A percentile compares a stretch with the other conserved stretches of the same genome.
These are phyloP conservation scores for Dinomys branickii DNA, from an alignment of 2,113 vertebrate genomes.

Conservation along the genomic window DNA sequence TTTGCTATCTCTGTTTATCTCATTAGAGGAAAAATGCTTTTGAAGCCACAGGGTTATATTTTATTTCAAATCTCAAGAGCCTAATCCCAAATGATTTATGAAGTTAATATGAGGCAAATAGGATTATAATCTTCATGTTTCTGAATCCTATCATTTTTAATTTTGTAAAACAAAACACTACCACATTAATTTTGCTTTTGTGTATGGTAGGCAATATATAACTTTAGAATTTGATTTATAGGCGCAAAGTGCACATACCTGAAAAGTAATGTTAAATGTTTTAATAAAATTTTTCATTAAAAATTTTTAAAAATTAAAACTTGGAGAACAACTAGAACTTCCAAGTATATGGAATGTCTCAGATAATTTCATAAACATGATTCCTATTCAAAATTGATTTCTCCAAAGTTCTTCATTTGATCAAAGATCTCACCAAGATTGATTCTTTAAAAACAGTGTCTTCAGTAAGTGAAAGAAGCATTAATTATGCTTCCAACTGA, in stretches of 20 bases:
- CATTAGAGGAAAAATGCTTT: conserved; percentile 70
- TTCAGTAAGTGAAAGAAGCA: conserved; percentile 45
- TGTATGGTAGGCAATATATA: neutral
- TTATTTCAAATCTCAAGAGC: conserved; percentile 67
- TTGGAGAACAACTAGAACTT: conserved; percentile 31
- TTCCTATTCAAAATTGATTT: conserved; percentile 52
- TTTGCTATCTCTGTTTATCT: conserved; percentile 76
- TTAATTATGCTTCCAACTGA: conserved; percentile 26
- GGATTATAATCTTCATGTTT: conserved; percentile 49
- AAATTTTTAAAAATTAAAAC: neutral
- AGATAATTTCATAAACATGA: conserved; percentile 39
- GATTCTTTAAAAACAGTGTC: conserved; percentile 63
- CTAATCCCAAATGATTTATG: conserved; percentile 62
- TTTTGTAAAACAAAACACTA: conserved; percentile 49
- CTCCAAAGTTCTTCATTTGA: conserved; percentile 42
- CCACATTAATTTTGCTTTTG: conserved; percentile 37
- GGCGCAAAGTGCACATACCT: conserved; percentile 28
- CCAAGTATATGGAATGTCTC: neutral
- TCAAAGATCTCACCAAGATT: conserved; percentile 34
- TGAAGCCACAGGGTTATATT: conserved; percentile 63
- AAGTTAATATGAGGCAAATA: conserved; percentile 18
- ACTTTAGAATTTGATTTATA: conserved; percentile 7
- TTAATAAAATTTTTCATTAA: conserved; percentile 44
- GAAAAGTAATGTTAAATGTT: conserved; percentile 29
- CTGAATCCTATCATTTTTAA: conserved; percentile 58